Evolutionary conservation across 2,113 vertebrate species (phyloP).

Genomic region (Oryzias celebensis): DNA sequence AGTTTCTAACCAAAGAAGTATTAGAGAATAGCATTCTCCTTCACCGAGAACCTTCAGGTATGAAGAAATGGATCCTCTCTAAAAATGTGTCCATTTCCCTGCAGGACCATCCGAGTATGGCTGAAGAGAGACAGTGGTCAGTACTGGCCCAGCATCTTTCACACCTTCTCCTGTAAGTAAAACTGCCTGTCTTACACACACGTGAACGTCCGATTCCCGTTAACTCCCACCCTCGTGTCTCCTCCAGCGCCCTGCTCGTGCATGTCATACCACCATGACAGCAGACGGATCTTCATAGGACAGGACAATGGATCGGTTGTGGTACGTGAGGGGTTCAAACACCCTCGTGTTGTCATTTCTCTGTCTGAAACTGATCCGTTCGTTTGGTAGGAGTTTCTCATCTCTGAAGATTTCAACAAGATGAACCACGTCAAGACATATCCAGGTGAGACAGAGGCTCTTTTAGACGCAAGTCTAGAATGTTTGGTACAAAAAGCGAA

Average conservation of each 20-base stretch:
- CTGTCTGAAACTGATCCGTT: constrained; percentile 10
- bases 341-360: not conserved
- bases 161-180: constrained; percentile 92
- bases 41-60: no score
- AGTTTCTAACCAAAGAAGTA: no score
- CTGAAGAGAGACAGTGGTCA: constrained; percentile 96
- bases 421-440: constrained; percentile 98
- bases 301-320: constrained; percentile 95
- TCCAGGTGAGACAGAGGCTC: constrained; percentile 84
- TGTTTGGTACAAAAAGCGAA: no score
- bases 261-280: constrained; percentile 95
- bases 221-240: not conserved
- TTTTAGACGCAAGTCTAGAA: no score
- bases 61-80: no score
- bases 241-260: constrained; percentile 88
- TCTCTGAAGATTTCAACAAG: constrained; percentile 99
- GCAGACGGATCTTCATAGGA: constrained; percentile 93
- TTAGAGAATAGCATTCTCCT: no score
- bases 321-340: constrained; percentile 76
- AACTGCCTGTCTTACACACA: not conserved
- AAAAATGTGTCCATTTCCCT: not conserved
- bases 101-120: constrained; percentile 93
- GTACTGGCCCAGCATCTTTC: constrained; percentile 96
- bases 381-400: constrained; percentile 86
- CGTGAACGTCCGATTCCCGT: not conserved